These are phyloP conservation scores for Metellina segmentata DNA, from an alignment of 2,888 invertebrate genomes.

Conservation along the genomic window DNA sequence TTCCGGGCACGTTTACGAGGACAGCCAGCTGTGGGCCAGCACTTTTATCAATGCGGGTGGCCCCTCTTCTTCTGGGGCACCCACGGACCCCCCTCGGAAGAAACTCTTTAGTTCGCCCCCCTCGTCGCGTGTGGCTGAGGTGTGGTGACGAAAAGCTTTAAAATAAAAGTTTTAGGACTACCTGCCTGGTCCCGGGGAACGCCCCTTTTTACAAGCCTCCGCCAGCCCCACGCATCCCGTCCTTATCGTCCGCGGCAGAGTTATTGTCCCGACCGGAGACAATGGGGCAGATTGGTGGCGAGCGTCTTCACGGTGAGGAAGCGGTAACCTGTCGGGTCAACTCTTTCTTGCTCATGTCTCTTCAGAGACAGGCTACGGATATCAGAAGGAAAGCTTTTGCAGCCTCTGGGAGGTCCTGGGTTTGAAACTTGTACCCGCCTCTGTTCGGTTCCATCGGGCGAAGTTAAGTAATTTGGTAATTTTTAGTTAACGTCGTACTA, in stretches of 20 bases:
- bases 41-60: conserved; percentile 64
- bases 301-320: neutral
- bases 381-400: too few species aligned
- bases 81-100: neutral
- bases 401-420: too few species aligned
- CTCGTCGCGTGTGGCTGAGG: conserved; percentile 57
- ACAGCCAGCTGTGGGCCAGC: conserved; percentile 39
- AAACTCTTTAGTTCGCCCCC: neutral
- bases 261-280: neutral
- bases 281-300: neutral
- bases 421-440: too few species aligned
- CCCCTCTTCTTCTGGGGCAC: conserved; percentile 2
- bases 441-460: too few species aligned
- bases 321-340: neutral
- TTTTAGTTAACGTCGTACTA: too few species aligned
- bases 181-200: neutral
- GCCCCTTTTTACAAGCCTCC: conserved; percentile 30
- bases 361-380: too few species aligned
- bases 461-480: too few species aligned
- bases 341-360: too few species aligned
- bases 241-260: neutral
- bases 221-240: neutral
- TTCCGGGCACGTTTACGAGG: conserved; percentile 64
- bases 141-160: conserved; percentile 58
- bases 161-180: conserved; percentile 30